Base-by-base conservation (phyloP, 2,888 invertebrate species). In the Schrankia costaestrigalis region DNA sequence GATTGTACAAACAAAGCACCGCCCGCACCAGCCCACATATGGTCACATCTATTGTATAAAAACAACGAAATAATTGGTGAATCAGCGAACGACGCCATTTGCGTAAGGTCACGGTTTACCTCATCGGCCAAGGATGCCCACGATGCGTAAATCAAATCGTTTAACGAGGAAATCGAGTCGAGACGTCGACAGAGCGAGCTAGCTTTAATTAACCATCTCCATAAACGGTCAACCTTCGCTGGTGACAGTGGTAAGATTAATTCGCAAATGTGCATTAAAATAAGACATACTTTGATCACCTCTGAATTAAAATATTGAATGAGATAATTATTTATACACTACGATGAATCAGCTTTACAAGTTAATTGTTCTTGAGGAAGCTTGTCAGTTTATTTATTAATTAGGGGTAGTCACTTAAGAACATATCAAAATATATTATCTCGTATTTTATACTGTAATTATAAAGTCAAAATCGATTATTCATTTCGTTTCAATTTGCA, bases 171-270 rank as follows among this genome's bases (percentile, higher is more conserved):
- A 72, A 71, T 59, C 55, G 58, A 48, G 51, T 55, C 46, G 56
- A 50, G 51, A 34, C 42, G 53, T 46, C 49, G 50, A 56, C 56
- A 53, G 54, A 56, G 41, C 44, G 54, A 59, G 64, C 73, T 74
- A 71, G 66, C 68, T 69, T 78, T 78, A 78, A 80, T 80, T 77
- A 71, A 74, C 59, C 60, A 61, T 63, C 59, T 46, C 78, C 77
- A 56, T 78, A 77, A 76, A 69, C 49, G 71, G 64, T 21, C 55
- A 66, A 63, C 76, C 75, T 75, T 77, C 72, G 34, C 31, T 41
- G 55, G 58, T 63, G 74, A 72, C 75, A 69, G 38, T 52, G 42
- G 46, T 41, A 59, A 67, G 64, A 74, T 73, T 72, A 67, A 73
- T 71, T 68, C 60, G 66, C 67, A 71, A 73, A 68, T 55, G 60